phyloP scores from a whole-genome alignment of 2,113 vertebrate genomes.

The Cercocebus atys region DNA sequence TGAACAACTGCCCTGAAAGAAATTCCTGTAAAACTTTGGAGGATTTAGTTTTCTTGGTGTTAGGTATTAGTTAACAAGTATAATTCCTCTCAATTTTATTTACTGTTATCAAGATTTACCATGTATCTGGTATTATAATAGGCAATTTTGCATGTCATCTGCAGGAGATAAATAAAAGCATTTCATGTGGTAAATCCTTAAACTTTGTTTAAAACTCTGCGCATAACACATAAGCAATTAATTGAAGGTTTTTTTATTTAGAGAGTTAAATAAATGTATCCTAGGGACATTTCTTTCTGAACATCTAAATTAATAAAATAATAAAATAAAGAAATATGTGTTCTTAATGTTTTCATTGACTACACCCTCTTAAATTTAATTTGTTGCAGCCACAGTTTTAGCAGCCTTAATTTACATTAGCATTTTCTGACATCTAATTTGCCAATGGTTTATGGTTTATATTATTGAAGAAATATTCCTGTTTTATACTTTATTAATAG shows the following conservation, averaged over 20 bases:
- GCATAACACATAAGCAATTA: neutral
- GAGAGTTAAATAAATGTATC: neutral
- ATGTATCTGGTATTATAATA: neutral
- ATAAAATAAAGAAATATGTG: conserved; percentile 16
- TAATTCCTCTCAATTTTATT: neutral
- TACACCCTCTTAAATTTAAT: conserved; percentile 1
- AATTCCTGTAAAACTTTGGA: conserved; percentile 6
- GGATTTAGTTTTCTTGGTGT: neutral
- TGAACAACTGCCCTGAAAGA: neutral
- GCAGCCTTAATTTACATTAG: neutral
- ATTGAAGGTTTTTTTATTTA: conserved; percentile 2
- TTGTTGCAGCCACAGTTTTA: conserved; percentile 25
- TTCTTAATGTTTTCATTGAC: conserved; percentile 38
- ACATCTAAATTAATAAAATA: neutral
- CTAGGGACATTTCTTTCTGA: neutral
- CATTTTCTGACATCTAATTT: conserved; percentile 49
- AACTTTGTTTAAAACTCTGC: conserved; percentile 11
- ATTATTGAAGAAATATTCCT: neutral
- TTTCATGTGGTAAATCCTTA: neutral
- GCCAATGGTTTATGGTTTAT: neutral
- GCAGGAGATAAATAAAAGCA: conserved; percentile 12
- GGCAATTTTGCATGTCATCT: neutral
- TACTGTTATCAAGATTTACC: neutral
- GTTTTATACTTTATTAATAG: neutral
- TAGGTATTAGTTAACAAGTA: neutral